phyloP scores from a whole-genome alignment of 2,113 vertebrate genomes.

The Sclerurus mexicanus region DNA sequence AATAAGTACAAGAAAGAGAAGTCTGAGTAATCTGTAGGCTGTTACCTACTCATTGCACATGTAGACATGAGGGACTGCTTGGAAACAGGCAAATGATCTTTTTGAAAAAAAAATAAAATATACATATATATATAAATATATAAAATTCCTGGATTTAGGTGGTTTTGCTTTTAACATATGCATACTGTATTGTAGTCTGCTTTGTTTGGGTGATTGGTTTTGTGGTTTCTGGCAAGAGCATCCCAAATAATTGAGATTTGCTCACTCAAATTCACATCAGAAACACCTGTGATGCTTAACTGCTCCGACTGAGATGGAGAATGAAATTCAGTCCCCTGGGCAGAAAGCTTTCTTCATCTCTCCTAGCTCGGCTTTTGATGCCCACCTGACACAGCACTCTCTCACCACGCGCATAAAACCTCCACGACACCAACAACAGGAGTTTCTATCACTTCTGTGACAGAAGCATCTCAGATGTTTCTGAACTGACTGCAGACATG shows the following conservation, averaged over 20 bases:
- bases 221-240: neutral
- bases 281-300: neutral
- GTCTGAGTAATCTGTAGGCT: neutral
- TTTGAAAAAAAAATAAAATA: no score
- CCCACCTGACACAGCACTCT: neutral
- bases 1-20: neutral
- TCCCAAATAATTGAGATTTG: neutral
- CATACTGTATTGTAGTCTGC: neutral
- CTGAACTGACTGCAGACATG: neutral
- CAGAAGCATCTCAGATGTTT: neutral
- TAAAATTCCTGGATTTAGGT: neutral
- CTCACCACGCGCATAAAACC: neutral
- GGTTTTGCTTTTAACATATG: neutral
- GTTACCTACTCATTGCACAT: neutral
- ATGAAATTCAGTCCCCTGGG: neutral
- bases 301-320: neutral
- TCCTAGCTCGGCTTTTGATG: neutral
- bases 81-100: neutral
- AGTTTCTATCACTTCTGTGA: neutral
- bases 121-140: neutral
- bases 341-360: neutral
- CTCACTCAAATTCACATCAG: neutral
- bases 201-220: neutral
- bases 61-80: neutral
- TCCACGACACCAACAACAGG: neutral